Evolutionary conservation across 2,797 vertebrate species (phyloP).

Genomic region (Argyrosomus regius): DNA sequence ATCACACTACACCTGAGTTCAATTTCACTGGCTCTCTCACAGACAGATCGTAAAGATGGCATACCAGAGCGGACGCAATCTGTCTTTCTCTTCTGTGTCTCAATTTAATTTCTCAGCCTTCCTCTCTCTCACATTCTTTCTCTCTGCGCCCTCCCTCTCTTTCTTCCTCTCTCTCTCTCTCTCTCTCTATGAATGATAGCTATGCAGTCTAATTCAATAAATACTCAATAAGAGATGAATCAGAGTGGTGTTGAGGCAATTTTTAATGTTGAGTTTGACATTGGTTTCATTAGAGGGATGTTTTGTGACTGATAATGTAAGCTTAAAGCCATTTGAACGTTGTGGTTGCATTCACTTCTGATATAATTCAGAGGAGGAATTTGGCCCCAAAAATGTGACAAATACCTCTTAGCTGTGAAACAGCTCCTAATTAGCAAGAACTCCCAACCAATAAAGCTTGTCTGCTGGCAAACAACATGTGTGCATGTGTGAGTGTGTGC

Average conservation of each 20-base stretch:
- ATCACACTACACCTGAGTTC: conserved; percentile 83
- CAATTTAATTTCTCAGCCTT: conserved; percentile 70
- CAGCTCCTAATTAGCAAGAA: conserved; percentile 33
- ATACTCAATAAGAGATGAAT: conserved; percentile 53
- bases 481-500: conserved; percentile 2
- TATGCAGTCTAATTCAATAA: conserved; percentile 40
- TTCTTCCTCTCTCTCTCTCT: conserved; percentile 24
- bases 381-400: conserved; percentile 35
- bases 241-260: conserved; percentile 20
- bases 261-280: conserved; percentile 13
- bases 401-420: conserved; percentile 22
- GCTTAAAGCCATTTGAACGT: conserved; percentile 14
- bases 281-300: conserved; percentile 30
- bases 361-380: conserved; percentile 18
- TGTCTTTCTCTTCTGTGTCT: conserved; percentile 66
- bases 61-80: conserved; percentile 73
- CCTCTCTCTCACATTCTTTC: conserved; percentile 64
- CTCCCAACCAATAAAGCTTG: conserved; percentile 43
- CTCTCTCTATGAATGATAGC: conserved; percentile 39
- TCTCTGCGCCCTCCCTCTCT: conserved; percentile 13
- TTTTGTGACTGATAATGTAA: conserved; percentile 28
- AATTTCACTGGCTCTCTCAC: conserved; percentile 79
- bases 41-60: conserved; percentile 83
- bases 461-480: conserved; percentile 32
- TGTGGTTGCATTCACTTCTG: conserved; percentile 23